Conservation (phyloP, 2,888 invertebrate species). For the Rhagonycha lutea region DNA sequence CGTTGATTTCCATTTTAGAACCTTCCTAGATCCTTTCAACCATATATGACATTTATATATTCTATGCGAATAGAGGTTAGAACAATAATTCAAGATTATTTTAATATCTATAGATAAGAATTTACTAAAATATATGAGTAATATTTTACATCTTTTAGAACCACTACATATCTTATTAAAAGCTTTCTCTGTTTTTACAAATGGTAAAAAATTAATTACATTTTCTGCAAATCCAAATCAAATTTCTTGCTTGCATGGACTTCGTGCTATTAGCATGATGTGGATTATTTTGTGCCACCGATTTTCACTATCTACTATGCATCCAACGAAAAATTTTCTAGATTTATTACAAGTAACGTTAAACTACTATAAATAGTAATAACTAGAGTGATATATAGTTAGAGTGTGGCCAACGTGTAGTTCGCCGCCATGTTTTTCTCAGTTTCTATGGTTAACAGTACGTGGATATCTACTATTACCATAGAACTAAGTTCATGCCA, state of each 20-base stretch:
- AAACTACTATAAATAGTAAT: not conserved
- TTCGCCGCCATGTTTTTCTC: too few relatives aligned
- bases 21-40: not conserved
- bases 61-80: not conserved
- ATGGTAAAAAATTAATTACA: too few relatives aligned
- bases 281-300: conserved; percentile 56
- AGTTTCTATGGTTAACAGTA: too few relatives aligned
- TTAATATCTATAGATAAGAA: not conserved
- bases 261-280: conserved; percentile 54
- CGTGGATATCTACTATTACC: too few relatives aligned
- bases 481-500: too few relatives aligned
- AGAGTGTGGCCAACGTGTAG: too few relatives aligned
- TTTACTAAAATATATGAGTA: not conserved
- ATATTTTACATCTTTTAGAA: not conserved
- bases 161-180: not conserved
- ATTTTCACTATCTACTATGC: conserved; percentile 33
- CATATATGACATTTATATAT: not conserved
- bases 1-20: not conserved
- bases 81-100: not conserved
- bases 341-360: not conserved
- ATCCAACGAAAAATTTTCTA: conserved; percentile 13
- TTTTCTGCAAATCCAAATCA: too few relatives aligned
- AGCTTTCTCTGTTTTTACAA: conserved; percentile 49
- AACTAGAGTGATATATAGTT: too few relatives aligned
- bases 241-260: too few relatives aligned